A percentile compares a stretch with the other conserved stretches of the same genome.
These are phyloP conservation scores for Gymnosoma rotundatum DNA, from an alignment of 2,888 invertebrate genomes.

Conservation along the genomic window DNA sequence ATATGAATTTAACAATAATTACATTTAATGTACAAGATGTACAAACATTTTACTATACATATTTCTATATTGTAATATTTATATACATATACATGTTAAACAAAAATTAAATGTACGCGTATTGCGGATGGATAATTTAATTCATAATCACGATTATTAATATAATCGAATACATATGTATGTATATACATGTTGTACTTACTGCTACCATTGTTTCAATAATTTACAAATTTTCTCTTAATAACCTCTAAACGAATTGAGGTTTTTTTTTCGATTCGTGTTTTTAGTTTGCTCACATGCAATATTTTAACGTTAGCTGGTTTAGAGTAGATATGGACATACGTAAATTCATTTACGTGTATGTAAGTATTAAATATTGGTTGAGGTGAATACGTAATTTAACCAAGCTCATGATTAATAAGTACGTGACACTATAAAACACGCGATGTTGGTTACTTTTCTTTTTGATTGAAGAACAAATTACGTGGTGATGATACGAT, in stretches of 20 bases:
- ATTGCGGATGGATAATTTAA: slow-evolving; percentile 1
- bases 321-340: slow-evolving; percentile 11
- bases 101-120: too few species aligned
- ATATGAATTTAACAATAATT: too few species aligned
- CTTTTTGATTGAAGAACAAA: slow-evolving; percentile 33
- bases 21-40: too few species aligned
- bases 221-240: slow-evolving; percentile 56
- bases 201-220: slow-evolving; percentile 43
- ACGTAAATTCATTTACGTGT: not conserved
- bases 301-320: slow-evolving; percentile 18
- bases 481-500: slow-evolving; percentile 56
- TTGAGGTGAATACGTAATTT: slow-evolving; percentile 8
- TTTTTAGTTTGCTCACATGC: slow-evolving; percentile 42
- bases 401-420: slow-evolving; percentile 46
- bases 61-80: too few species aligned
- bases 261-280: not conserved
- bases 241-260: slow-evolving; percentile 47
- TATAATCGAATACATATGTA: not conserved
- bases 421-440: slow-evolving; percentile 63
- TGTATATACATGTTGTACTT: too few species aligned
- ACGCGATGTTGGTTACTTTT: slow-evolving; percentile 50
- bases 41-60: too few species aligned
- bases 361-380: slow-evolving; percentile 2
- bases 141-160: not conserved
- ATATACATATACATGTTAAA: too few species aligned